Conservation (phyloP, 2,797 vertebrate species). For the Hylomyscus alleni region DNA sequence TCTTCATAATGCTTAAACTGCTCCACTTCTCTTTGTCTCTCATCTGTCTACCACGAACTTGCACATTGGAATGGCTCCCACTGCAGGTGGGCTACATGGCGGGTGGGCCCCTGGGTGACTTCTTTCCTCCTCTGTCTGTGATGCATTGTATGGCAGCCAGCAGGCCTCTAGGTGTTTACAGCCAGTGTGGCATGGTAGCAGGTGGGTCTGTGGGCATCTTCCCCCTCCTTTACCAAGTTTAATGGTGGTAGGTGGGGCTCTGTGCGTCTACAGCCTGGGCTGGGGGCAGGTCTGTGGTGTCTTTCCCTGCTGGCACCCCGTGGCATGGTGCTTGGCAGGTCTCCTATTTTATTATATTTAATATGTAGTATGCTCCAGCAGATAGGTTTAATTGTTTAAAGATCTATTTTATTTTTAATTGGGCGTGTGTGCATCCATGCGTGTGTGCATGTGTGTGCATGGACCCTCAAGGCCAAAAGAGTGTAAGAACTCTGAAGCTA, state of each 20-base stretch:
- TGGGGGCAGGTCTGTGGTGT: background rate
- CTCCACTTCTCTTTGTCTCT: no score
- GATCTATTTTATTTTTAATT: background rate
- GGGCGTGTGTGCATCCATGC: background rate
- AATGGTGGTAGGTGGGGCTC: background rate
- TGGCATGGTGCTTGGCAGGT: background rate
- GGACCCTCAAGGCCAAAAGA: background rate
- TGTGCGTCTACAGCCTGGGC: background rate
- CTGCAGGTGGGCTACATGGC: background rate
- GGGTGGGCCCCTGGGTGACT: background rate
- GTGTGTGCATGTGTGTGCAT: background rate
- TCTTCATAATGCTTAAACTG: background rate
- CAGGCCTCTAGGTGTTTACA: background rate
- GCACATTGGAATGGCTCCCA: background rate
- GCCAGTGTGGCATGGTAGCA: background rate
- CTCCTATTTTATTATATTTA: background rate
- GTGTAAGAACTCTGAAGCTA: background rate
- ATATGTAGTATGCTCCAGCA: background rate
- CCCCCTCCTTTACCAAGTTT: background rate
- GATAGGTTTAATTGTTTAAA: background rate
- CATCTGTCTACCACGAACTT: background rate
- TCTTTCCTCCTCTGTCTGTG: background rate
- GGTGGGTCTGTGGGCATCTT: background rate
- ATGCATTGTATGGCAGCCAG: background rate
- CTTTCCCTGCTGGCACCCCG: background rate